Conservation (phyloP, 1,140 invertebrate species). For the Nasonia vitripennis region DNA sequence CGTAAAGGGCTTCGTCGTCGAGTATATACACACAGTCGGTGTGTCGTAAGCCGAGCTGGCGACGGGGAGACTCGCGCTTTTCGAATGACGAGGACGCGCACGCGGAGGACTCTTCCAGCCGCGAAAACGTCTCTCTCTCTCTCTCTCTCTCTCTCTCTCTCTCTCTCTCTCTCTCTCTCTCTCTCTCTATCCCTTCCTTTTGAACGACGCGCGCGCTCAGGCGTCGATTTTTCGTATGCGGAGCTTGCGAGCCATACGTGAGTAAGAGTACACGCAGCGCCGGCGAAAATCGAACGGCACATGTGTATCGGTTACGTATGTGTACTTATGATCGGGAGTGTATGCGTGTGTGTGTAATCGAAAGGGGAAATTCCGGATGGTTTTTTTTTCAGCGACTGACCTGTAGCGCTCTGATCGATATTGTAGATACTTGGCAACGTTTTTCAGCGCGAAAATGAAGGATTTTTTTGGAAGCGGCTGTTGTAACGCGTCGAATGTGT, state of each 20-base stretch:
- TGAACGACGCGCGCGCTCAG: not conserved
- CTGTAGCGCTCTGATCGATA: too few relatives aligned
- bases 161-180: not conserved
- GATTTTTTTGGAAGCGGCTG: too few relatives aligned
- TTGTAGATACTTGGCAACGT: too few relatives aligned
- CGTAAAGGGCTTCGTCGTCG: too few relatives aligned
- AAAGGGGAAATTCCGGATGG: too few relatives aligned
- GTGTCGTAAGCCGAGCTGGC: not conserved
- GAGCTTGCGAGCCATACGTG: conserved; percentile 18
- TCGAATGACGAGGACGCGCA: not conserved
- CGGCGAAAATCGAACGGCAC: not conserved
- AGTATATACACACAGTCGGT: too few relatives aligned
- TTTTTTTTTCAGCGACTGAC: too few relatives aligned
- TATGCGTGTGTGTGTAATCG: too few relatives aligned
- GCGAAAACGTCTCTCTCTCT: not conserved
- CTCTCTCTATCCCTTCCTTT: not conserved
- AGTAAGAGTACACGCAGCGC: not conserved
- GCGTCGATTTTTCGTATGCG: conserved; percentile 10
- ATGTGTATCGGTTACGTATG: not conserved
- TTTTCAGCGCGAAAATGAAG: too few relatives aligned
- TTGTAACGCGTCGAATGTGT: too few relatives aligned
- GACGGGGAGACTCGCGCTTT: not conserved
- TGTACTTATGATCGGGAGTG: too few relatives aligned
- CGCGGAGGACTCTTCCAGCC: conserved; percentile 1
- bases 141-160: not conserved